Conservation (phyloP, 1,140 invertebrate species). For the Kradibia gibbosae region DNA sequence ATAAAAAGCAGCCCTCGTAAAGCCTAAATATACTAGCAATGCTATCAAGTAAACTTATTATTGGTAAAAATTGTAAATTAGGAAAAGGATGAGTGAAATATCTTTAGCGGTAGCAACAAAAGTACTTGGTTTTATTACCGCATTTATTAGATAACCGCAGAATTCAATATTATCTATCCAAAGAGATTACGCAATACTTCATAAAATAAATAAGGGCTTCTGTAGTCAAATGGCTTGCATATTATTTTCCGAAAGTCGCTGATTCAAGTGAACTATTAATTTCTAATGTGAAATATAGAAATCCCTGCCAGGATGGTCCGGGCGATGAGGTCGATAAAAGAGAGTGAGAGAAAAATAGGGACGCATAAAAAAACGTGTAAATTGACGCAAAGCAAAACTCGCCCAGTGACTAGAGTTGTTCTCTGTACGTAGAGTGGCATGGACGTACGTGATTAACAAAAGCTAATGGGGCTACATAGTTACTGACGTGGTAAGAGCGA, state of each 20-base stretch:
- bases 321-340: neutral
- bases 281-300: neutral
- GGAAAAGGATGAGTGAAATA: no score
- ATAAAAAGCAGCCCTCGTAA: no score
- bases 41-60: neutral
- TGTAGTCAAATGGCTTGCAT: neutral
- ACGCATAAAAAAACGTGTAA: neutral
- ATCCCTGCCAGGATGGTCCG: neutral
- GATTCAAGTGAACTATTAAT: neutral
- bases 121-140: neutral
- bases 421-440: constrained; percentile 20
- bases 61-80: neutral
- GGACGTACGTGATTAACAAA: constrained; percentile 60
- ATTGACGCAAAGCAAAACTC: neutral
- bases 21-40: no score
- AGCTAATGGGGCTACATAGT: constrained; percentile 58
- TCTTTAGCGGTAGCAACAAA: no score
- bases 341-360: neutral
- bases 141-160: neutral
- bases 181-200: neutral
- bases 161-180: neutral
- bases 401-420: neutral
- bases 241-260: neutral
- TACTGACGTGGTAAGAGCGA: constrained; percentile 48
- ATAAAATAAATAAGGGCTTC: neutral